A percentile compares a stretch with the other conserved stretches of the same genome.
These are phyloP conservation scores for Orchestes rusci DNA, from an alignment of 2,888 invertebrate genomes.

Conservation along the genomic window DNA sequence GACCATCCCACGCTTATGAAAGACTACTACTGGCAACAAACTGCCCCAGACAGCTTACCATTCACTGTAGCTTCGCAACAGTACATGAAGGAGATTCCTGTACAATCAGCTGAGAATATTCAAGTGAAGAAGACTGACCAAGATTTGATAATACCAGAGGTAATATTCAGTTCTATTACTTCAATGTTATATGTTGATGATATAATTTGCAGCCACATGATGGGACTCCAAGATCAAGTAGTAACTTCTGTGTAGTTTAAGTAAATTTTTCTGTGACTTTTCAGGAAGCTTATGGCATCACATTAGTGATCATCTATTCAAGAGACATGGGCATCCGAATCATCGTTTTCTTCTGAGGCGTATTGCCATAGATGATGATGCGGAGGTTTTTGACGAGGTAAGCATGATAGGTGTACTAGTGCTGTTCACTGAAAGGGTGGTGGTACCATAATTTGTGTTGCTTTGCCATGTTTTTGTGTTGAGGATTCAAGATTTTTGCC, in stretches of 20 bases:
- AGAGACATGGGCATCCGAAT: conserved; percentile 1
- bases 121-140: conserved; percentile 61
- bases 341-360: conserved; percentile 13
- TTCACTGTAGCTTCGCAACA: conserved; percentile 79
- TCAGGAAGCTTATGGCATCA: conserved; percentile 15
- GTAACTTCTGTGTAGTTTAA: background rate
- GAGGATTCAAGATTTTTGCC: background rate
- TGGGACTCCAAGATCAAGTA: too few species aligned
- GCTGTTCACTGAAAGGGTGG: background rate
- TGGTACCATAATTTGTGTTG: too few species aligned
- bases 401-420: background rate
- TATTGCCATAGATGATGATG: conserved; percentile 20
- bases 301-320: conserved; percentile 7
- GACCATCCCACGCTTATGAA: conserved; percentile 78
- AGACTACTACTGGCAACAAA: conserved; percentile 80
- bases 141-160: conserved; percentile 33
- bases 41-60: conserved; percentile 57
- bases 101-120: conserved; percentile 75
- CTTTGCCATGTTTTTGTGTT: too few species aligned
- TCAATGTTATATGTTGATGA: too few species aligned
- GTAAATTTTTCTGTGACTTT: conserved; percentile 8
- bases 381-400: conserved; percentile 21
- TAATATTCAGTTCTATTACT: conserved; percentile 7
- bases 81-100: conserved; percentile 74
- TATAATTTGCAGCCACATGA: conserved; percentile 7